A percentile compares a stretch with the other conserved stretches of the same genome.
These are phyloP conservation scores for Drosophila mayaguana DNA, from an alignment of 2,888 invertebrate genomes.

Conservation along the genomic window DNA sequence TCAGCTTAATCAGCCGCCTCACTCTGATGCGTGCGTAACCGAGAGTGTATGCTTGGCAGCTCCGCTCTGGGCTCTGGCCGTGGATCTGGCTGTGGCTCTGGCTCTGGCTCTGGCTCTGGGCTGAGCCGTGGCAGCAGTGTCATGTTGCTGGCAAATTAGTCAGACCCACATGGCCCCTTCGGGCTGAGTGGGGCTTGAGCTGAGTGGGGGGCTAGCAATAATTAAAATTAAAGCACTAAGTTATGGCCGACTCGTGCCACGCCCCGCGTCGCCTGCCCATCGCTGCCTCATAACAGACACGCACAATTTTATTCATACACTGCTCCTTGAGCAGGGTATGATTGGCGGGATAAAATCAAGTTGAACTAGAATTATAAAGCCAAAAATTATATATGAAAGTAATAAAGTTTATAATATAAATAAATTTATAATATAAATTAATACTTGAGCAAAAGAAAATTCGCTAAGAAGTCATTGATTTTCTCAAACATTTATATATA, in stretches of 20 bases:
- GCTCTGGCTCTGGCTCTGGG: no score
- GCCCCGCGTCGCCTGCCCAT: neutral
- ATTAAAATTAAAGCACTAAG: constrained; percentile 77
- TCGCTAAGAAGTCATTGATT: no score
- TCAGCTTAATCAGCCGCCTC: constrained; percentile 73
- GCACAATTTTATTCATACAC: constrained; percentile 36
- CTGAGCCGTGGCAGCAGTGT: constrained; percentile 54
- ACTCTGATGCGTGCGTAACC: neutral
- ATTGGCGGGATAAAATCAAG: neutral
- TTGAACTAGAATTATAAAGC: neutral
- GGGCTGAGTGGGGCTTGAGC: constrained; percentile 17
- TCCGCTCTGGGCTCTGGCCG: neutral
- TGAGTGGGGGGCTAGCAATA: constrained; percentile 45
- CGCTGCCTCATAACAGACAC: constrained; percentile 32
- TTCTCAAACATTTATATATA: no score
- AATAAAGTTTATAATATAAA: neutral
- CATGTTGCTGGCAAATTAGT: constrained; percentile 78
- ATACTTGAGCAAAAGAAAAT: no score
- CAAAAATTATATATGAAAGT: neutral
- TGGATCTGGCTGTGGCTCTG: no score
- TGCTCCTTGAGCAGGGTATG: constrained; percentile 3
- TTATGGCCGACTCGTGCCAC: constrained; percentile 49
- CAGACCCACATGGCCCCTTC: constrained; percentile 41
- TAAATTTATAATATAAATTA: neutral
- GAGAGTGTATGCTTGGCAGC: constrained; percentile 13